phyloP scores from a whole-genome alignment of 2,888 invertebrate species.

The Azorinus chamasolen region DNA sequence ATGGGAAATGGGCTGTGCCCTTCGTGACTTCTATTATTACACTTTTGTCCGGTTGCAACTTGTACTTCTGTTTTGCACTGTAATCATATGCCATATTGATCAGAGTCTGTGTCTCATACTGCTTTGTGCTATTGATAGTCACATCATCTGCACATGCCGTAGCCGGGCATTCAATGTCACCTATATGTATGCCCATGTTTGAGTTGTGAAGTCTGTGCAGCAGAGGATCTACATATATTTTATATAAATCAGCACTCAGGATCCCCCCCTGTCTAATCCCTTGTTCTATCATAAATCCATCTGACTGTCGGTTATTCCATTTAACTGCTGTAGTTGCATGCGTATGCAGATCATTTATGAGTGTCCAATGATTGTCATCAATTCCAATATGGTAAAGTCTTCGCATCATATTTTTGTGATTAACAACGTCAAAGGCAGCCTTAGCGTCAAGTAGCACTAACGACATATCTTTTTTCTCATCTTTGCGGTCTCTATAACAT shows the following conservation, averaged over 20 bases:
- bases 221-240: conserved; percentile 7
- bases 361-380: neutral
- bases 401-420: neutral
- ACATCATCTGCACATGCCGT: conserved; percentile 34
- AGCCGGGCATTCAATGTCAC: conserved; percentile 18
- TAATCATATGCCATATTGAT: conserved; percentile 9
- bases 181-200: neutral
- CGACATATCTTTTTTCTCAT: neutral
- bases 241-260: conserved; percentile 12
- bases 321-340: conserved; percentile 1
- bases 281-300: conserved; percentile 6
- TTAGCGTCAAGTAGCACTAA: conserved; percentile 5
- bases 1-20: no score
- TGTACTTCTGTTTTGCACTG: conserved; percentile 6
- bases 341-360: conserved; percentile 5
- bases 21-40: conserved; percentile 1
- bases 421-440: conserved; percentile 10
- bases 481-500: neutral
- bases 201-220: conserved; percentile 1
- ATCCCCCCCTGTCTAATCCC: conserved; percentile 29
- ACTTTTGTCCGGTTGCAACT: conserved; percentile 17
- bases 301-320: conserved; percentile 7
- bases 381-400: conserved; percentile 9
- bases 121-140: neutral
- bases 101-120: conserved; percentile 5